Percentiles rank a stretch among this genome's conserved stretches.
phyloP scores from a whole-genome alignment of 1,140 invertebrate species.

The Drosophila simulans region DNA sequence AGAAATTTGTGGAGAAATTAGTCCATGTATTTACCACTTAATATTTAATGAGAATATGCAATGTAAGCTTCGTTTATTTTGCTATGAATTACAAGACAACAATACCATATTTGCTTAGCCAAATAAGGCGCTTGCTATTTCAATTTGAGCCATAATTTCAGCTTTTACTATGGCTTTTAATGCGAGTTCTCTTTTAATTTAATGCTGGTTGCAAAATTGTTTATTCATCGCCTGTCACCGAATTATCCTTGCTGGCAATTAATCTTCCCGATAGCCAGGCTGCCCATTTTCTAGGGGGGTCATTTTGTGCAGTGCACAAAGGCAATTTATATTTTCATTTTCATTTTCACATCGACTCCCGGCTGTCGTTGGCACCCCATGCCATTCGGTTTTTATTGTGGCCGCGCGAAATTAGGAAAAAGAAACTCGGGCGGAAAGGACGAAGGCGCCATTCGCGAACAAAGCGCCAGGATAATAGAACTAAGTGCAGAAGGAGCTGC shows the following conservation, averaged over 20 bases:
- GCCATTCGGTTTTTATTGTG: constrained; percentile 65
- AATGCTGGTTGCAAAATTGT: not conserved
- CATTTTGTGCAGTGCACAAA: constrained; percentile 61
- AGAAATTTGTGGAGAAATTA: not conserved
- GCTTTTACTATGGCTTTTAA: no score
- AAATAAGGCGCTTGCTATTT: not conserved
- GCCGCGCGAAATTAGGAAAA: constrained; percentile 59
- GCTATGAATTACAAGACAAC: no score
- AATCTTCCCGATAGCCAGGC: not conserved
- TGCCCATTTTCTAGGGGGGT: no score
- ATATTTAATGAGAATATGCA: not conserved
- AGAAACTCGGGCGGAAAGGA: constrained; percentile 28
- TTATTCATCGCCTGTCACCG: not conserved
- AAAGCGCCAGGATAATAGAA: constrained; percentile 68
- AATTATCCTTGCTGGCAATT: not conserved
- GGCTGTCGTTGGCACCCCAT: constrained; percentile 27
- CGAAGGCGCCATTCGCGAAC: constrained; percentile 40
- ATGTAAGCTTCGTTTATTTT: no score
- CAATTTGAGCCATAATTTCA: not conserved
- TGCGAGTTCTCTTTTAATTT: not conserved
- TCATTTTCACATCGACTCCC: constrained; percentile 56
- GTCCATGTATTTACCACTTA: not conserved
- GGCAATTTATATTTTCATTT: constrained; percentile 78
- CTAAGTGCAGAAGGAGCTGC: constrained; percentile 59
- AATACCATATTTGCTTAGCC: no score